Evolutionary conservation across 2,113 vertebrate genomes (phyloP).

Genomic region (Antechinus stuartii): DNA sequence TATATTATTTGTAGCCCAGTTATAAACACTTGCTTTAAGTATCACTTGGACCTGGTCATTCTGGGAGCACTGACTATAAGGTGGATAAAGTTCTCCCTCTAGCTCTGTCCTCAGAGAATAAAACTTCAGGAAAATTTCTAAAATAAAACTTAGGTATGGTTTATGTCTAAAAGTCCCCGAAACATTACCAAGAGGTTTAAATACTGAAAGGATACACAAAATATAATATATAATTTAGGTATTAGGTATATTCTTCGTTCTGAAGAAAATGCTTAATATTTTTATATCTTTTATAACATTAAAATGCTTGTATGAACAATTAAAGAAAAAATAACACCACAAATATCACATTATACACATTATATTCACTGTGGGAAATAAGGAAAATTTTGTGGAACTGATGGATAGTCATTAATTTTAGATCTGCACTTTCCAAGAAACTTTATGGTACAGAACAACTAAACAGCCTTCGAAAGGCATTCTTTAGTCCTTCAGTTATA

Average conservation of each 20-base stretch:
- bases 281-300: neutral
- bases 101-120: neutral
- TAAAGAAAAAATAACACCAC: neutral
- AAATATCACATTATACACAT: neutral
- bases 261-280: neutral
- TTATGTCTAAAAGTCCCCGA: neutral
- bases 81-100: neutral
- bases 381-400: neutral
- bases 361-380: neutral
- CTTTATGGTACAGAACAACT: neutral
- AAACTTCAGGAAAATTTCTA: neutral
- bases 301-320: neutral
- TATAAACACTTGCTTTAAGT: neutral
- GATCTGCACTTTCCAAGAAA: neutral
- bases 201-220: neutral
- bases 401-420: neutral
- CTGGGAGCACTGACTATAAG: neutral
- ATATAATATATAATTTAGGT: neutral
- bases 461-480: neutral
- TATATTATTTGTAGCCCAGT: neutral
- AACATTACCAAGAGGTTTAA: neutral
- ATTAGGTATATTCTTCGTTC: neutral
- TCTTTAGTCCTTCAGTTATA: neutral
- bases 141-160: neutral
- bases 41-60: neutral